A percentile compares a stretch with the other conserved stretches of the same genome.
Evolutionary conservation across 2,113 vertebrate species (phyloP).

Genomic region (Lycaon pictus): DNA sequence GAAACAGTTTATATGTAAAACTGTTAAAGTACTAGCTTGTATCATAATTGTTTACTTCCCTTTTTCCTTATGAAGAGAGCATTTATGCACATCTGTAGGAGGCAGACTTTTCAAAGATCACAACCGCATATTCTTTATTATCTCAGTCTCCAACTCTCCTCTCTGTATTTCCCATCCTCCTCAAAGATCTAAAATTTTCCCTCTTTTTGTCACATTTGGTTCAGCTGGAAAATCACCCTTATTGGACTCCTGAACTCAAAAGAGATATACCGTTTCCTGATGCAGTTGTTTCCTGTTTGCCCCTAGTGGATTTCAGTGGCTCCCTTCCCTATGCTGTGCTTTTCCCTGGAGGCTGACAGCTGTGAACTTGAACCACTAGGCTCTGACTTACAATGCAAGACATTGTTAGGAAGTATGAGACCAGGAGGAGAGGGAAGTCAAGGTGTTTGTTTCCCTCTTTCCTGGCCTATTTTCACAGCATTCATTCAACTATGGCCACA

Average conservation of each 20-base stretch:
- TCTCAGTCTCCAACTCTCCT: background rate
- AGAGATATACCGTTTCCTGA: background rate
- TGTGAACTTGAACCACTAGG: background rate
- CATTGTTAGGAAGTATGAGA: background rate
- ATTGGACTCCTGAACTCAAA: constrained; percentile 16
- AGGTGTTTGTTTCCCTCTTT: background rate
- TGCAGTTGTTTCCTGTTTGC: background rate
- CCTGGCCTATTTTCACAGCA: background rate
- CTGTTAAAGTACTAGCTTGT: background rate
- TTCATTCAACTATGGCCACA: background rate
- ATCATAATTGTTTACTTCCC: background rate
- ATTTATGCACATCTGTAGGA: background rate
- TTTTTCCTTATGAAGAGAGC: background rate
- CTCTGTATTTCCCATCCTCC: background rate
- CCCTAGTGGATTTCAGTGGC: background rate
- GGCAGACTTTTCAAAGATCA: background rate
- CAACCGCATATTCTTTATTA: background rate
- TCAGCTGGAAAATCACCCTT: background rate
- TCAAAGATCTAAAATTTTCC: background rate
- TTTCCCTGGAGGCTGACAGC: background rate
- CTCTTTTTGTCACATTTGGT: background rate
- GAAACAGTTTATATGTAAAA: background rate
- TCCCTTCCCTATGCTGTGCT: background rate
- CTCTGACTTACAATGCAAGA: background rate
- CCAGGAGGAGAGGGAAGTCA: background rate